A percentile compares a stretch with the other conserved stretches of the same genome.
These are phyloP conservation scores for Drosophila quadrilineata DNA, from an alignment of 1,140 invertebrate species.

Conservation along the genomic window DNA sequence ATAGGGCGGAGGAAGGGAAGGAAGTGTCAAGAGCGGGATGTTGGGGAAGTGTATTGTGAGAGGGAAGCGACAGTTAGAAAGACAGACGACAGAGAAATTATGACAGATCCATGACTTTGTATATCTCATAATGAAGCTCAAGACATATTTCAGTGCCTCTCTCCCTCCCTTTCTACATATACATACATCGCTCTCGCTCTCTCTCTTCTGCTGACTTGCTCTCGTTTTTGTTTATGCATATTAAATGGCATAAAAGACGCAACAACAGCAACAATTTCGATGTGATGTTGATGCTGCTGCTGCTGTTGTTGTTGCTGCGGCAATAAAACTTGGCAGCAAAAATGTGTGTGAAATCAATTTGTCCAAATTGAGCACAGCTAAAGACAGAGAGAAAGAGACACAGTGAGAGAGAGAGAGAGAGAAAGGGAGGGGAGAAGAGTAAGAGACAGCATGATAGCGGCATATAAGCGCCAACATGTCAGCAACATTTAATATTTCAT, in stretches of 20 bases:
- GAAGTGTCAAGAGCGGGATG: too few species aligned
- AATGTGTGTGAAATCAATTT: constrained; percentile 76
- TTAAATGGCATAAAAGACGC: constrained; percentile 41
- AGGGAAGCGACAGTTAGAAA: constrained; percentile 2
- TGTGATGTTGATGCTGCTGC: constrained; percentile 8
- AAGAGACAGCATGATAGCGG: background rate
- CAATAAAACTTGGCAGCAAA: constrained; percentile 34
- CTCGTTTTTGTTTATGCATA: constrained; percentile 50
- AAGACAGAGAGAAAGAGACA: constrained; percentile 5
- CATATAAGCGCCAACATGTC: constrained; percentile 40
- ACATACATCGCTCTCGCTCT: background rate
- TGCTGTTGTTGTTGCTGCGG: constrained; percentile 11
- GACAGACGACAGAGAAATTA: constrained; percentile 37
- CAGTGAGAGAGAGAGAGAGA: constrained; percentile 17
- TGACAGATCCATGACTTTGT: constrained; percentile 43
- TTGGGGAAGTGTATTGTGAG: too few species aligned
- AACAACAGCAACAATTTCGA: constrained; percentile 35
- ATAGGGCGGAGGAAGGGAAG: background rate
- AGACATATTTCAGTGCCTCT: too few species aligned
- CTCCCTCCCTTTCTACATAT: background rate
- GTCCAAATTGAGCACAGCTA: constrained; percentile 63
- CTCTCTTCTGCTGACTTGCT: constrained; percentile 11
- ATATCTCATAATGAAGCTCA: constrained; percentile 40
- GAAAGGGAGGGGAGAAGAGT: constrained; percentile 5
- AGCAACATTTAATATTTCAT: constrained; percentile 55